These are phyloP conservation scores for Eupithecia exiguata DNA, from an alignment of 2,888 invertebrate species.

Conservation along the genomic window DNA sequence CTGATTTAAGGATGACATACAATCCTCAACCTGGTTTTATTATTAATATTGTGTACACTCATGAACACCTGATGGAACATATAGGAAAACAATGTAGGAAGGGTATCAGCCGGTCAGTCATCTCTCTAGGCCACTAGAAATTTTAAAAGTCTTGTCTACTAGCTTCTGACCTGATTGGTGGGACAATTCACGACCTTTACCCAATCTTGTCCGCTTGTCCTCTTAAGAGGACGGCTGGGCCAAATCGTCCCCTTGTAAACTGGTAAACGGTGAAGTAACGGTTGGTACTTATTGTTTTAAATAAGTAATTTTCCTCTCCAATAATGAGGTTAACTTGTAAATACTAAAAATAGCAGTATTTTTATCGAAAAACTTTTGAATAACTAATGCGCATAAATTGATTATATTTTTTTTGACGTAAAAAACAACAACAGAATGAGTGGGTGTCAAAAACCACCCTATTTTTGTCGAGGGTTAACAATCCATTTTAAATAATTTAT, in stretches of 20 bases:
- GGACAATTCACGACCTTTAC: not conserved
- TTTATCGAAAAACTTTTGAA: not conserved
- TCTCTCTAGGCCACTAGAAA: not conserved
- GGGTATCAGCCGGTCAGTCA: not conserved
- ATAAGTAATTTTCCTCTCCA: not conserved
- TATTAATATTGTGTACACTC: not conserved
- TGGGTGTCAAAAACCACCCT: slow-evolving; percentile 27
- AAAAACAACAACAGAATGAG: slow-evolving; percentile 19
- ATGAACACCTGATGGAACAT: not conserved
- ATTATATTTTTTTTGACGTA: slow-evolving; percentile 3
- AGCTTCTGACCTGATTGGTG: not conserved
- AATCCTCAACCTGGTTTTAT: not conserved
- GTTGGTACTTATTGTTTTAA: not conserved
- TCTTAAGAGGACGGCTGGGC: not conserved
- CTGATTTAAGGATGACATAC: too few relatives aligned
- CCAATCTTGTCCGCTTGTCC: not conserved
- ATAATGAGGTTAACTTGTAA: not conserved
- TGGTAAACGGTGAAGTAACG: not conserved
- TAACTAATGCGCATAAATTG: not conserved
- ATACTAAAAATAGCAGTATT: not conserved
- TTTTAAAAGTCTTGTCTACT: not conserved
- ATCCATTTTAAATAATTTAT: slow-evolving; percentile 24
- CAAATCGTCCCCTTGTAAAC: not conserved
- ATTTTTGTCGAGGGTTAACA: slow-evolving; percentile 17
- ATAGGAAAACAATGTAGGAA: not conserved